phyloP scores from a whole-genome alignment of 1,140 invertebrate genomes.

The Drosophila orena region DNA sequence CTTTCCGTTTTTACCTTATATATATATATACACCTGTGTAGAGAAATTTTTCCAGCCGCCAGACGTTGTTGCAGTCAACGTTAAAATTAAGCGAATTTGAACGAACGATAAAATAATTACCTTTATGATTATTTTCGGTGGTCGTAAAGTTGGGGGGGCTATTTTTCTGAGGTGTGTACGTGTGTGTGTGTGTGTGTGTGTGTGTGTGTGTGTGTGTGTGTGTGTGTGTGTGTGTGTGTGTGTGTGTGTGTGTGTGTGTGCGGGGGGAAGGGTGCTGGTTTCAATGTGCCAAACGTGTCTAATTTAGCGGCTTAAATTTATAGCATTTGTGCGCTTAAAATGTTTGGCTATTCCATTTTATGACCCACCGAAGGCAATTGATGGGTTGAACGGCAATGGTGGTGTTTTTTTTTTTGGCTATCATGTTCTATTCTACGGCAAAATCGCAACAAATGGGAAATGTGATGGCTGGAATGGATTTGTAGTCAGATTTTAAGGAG shows the following conservation, averaged over 20 bases:
- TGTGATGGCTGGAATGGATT: slow-evolving; percentile 23
- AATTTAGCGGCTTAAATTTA: slow-evolving; percentile 78
- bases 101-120: slow-evolving; percentile 76
- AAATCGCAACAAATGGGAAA: slow-evolving; percentile 20
- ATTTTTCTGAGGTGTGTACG: not conserved
- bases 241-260: not conserved
- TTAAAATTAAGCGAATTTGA: slow-evolving; percentile 75
- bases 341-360: slow-evolving; percentile 71
- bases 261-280: not conserved
- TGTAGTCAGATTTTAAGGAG: slow-evolving; percentile 30
- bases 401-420: slow-evolving; percentile 9
- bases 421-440: slow-evolving; percentile 12
- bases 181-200: slow-evolving; percentile 10
- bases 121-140: slow-evolving; percentile 72
- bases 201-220: not conserved
- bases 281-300: slow-evolving; percentile 73
- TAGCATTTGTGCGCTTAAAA: slow-evolving; percentile 76
- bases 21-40: slow-evolving; percentile 9
- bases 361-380: slow-evolving; percentile 60
- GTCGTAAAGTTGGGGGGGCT: not conserved
- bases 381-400: slow-evolving; percentile 26
- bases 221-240: not conserved
- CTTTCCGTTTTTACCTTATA: slow-evolving; percentile 15
- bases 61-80: slow-evolving; percentile 32
- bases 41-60: slow-evolving; percentile 39